Evolutionary conservation across 2,797 vertebrate genomes (phyloP).

Genomic region (Cyprinella venusta): DNA sequence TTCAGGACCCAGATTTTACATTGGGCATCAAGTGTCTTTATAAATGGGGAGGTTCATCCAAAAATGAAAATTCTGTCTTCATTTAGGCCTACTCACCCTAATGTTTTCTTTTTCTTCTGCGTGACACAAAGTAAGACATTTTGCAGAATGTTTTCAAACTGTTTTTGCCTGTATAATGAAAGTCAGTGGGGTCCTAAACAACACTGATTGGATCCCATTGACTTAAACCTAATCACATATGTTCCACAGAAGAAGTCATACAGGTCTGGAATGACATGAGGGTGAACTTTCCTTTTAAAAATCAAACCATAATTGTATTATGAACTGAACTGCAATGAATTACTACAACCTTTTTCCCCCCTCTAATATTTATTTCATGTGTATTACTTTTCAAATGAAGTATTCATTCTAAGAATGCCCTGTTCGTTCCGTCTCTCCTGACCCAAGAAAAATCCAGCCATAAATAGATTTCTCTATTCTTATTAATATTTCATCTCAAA

Average conservation of each 20-base stretch:
- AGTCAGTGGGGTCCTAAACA: background rate
- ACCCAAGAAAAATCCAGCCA: slow-evolving; percentile 35
- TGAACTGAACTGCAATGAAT: background rate
- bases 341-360: background rate
- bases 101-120: background rate
- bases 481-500: slow-evolving; percentile 54
- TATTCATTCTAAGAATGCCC: slow-evolving; percentile 35
- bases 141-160: background rate
- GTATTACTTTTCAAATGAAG: slow-evolving; percentile 7
- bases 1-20: background rate
- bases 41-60: background rate
- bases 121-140: background rate
- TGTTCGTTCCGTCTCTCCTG: slow-evolving; percentile 33
- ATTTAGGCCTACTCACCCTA: background rate
- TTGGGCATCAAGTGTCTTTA: background rate
- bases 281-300: background rate
- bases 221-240: background rate
- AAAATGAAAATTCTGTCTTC: background rate
- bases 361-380: background rate
- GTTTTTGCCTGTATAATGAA: background rate
- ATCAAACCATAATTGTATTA: background rate
- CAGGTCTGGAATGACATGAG: background rate
- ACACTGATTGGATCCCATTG: background rate
- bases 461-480: slow-evolving; percentile 53
- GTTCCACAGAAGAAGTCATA: background rate